These are phyloP conservation scores for Leptatherina wallacei DNA, from an alignment of 2,797 vertebrate genomes.

Conservation along the genomic window DNA sequence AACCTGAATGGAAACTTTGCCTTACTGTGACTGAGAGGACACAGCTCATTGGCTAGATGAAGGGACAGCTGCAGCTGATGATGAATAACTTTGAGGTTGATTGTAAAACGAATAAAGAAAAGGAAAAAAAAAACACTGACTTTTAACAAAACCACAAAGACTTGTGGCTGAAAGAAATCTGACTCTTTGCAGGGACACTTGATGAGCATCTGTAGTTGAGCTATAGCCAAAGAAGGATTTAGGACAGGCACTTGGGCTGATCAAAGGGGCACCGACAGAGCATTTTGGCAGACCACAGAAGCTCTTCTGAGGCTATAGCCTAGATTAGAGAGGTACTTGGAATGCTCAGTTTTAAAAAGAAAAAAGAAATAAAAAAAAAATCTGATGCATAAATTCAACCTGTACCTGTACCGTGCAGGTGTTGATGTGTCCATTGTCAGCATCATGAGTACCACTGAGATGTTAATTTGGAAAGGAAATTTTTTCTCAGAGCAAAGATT, in stretches of 20 bases:
- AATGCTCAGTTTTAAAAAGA: neutral
- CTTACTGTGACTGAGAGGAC: neutral
- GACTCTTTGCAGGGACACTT: conserved; percentile 11
- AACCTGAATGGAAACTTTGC: neutral
- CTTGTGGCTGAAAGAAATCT: conserved; percentile 10
- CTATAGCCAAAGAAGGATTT: conserved; percentile 12
- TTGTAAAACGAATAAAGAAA: neutral
- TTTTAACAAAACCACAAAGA: neutral
- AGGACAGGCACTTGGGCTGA: conserved; percentile 1
- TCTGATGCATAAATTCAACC: neutral
- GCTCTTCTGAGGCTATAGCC: conserved; percentile 4
- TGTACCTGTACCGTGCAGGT: neutral
- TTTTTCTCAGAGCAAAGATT: neutral
- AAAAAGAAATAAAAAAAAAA: neutral
- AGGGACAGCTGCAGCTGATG: neutral
- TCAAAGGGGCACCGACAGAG: neutral
- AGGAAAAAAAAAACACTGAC: too few relatives aligned
- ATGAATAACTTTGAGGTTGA: conserved; percentile 7
- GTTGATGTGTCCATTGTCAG: neutral
- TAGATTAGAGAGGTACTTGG: conserved; percentile 10
- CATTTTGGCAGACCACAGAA: conserved; percentile 8
- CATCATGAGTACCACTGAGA: neutral
- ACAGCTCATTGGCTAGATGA: neutral
- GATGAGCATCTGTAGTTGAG: conserved; percentile 16
- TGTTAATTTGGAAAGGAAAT: neutral